Evolutionary conservation across 2,113 vertebrate genomes (phyloP).

Genomic region (Apeltes quadracus): DNA sequence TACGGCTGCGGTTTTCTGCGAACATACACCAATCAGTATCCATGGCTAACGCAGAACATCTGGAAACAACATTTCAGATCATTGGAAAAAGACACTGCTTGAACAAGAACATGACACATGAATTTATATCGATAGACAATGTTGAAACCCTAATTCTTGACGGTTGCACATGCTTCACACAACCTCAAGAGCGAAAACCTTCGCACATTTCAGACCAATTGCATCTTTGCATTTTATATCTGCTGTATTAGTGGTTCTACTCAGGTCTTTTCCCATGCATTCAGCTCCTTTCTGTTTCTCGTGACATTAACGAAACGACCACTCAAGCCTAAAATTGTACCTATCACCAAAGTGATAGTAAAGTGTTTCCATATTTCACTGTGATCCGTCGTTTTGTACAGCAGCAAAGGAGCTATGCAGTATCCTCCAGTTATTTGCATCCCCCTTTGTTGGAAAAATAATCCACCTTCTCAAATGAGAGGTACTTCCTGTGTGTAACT

Average conservation of each 20-base stretch:
- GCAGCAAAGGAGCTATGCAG: constrained; percentile 62
- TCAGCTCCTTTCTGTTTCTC: constrained; percentile 10
- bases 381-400: constrained; percentile 54
- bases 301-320: not conserved
- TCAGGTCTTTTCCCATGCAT: constrained; percentile 51
- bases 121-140: not conserved
- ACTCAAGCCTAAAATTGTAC: constrained; percentile 28
- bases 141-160: constrained; percentile 3
- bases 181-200: not conserved
- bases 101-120: not conserved
- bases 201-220: not conserved
- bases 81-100: not conserved
- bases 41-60: not conserved
- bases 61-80: not conserved
- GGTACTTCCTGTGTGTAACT: constrained; percentile 18
- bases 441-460: constrained; percentile 26
- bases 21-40: not conserved
- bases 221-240: not conserved
- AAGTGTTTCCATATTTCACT: constrained; percentile 58
- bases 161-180: not conserved
- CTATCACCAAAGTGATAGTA: constrained; percentile 30
- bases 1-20: not conserved
- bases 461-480: constrained; percentile 19
- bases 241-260: constrained; percentile 17
- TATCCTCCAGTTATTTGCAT: constrained; percentile 46